Evolutionary conservation across 2,888 invertebrate genomes (phyloP).

Genomic region (Oxyteleia sp.): DNA sequence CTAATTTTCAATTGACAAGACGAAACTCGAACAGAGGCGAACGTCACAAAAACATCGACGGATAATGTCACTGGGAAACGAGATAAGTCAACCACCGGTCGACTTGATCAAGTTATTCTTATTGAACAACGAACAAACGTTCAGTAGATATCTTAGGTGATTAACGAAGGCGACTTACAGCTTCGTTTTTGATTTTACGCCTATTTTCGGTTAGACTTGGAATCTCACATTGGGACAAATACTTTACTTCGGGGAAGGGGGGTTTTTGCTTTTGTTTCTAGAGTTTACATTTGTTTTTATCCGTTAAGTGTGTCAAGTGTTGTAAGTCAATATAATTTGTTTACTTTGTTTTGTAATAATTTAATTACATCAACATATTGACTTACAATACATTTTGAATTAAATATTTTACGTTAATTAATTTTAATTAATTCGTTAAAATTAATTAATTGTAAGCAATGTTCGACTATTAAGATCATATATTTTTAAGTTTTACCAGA

Average conservation of each 20-base stretch:
- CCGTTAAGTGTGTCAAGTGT: not conserved
- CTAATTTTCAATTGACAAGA: slow-evolving; percentile 16
- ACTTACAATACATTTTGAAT: no score
- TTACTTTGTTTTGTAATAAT: not conserved
- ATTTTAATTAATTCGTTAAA: no score
- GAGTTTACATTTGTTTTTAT: slow-evolving; percentile 29
- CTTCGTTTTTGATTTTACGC: slow-evolving; percentile 25
- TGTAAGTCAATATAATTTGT: slow-evolving; percentile 5
- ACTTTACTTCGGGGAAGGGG: slow-evolving; percentile 12
- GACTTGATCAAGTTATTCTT: slow-evolving; percentile 11
- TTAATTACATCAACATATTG: no score
- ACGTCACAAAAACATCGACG: not conserved
- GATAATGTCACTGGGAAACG: not conserved
- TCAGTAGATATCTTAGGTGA: slow-evolving; percentile 27
- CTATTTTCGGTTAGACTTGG: not conserved
- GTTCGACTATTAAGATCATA: no score
- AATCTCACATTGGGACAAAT: slow-evolving; percentile 26
- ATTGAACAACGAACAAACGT: slow-evolving; percentile 37
- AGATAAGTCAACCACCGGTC: not conserved
- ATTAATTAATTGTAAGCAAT: no score
- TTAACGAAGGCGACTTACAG: slow-evolving; percentile 7
- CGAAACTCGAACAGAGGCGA: not conserved
- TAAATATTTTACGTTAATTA: no score
- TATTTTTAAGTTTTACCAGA: no score
- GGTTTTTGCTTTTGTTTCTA: slow-evolving; percentile 32